A percentile compares a stretch with the other conserved stretches of the same genome.
phyloP scores from a whole-genome alignment of 2,888 invertebrate species.

The Diachrysia chrysitis region DNA sequence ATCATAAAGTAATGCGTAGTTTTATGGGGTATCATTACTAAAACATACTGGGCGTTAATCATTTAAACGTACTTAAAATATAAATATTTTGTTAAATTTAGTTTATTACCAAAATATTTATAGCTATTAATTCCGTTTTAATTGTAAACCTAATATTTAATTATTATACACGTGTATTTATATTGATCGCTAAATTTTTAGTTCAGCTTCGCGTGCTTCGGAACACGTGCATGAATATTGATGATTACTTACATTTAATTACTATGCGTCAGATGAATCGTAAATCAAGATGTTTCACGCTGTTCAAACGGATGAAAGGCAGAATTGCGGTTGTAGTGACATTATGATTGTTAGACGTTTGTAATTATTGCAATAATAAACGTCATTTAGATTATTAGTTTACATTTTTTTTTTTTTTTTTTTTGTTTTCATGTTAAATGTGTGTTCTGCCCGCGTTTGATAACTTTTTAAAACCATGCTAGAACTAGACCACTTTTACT shows the following conservation, averaged over 20 bases:
- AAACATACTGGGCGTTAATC: too few relatives aligned
- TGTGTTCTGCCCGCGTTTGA: too few relatives aligned
- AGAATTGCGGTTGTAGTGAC: constrained; percentile 10
- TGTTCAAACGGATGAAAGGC: constrained; percentile 1
- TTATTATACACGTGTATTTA: not conserved
- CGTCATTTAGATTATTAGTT: not conserved
- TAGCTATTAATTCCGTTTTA: not conserved
- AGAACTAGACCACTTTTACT: too few relatives aligned
- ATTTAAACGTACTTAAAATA: not conserved
- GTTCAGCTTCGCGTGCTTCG: constrained; percentile 17
- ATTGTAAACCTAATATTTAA: not conserved
- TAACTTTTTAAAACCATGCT: too few relatives aligned
- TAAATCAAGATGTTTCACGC: constrained; percentile 24
- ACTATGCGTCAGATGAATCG: not conserved
- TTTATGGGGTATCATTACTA: too few relatives aligned
- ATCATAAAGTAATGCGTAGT: too few relatives aligned
- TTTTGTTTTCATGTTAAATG: too few relatives aligned
- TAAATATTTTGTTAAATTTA: not conserved
- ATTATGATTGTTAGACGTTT: constrained; percentile 10
- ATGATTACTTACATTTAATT: constrained; percentile 33
- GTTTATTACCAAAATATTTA: constrained; percentile 4
- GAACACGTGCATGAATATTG: constrained; percentile 30
- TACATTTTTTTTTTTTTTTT: too few relatives aligned
- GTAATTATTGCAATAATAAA: not conserved
- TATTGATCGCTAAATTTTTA: not conserved